phyloP scores from a whole-genome alignment of 2,797 vertebrate genomes.

The Schizopygopsis malacanthus region DNA sequence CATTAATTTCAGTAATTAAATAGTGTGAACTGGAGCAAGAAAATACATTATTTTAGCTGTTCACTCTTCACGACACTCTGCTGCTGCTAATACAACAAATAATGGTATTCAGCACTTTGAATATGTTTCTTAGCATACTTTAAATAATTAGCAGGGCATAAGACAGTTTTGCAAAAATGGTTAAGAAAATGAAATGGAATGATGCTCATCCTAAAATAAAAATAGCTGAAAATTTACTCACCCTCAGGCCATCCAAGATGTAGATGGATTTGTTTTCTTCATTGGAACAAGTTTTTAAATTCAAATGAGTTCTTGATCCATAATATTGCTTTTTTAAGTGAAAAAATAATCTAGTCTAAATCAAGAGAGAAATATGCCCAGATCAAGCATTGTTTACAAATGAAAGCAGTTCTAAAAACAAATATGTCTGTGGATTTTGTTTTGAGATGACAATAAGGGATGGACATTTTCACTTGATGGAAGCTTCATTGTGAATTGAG shows the following conservation, averaged over 20 bases:
- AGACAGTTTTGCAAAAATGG: neutral
- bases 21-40: conserved; percentile 17
- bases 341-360: neutral
- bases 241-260: neutral
- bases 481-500: too few species aligned
- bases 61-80: neutral
- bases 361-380: neutral
- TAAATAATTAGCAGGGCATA: neutral
- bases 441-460: too few species aligned
- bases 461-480: too few species aligned
- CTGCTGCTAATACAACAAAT: conserved; percentile 2
- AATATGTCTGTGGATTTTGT: too few species aligned
- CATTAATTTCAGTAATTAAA: conserved; percentile 33
- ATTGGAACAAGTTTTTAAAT: neutral
- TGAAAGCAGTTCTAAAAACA: too few species aligned
- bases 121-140: conserved; percentile 12
- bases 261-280: neutral
- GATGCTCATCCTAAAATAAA: neutral
- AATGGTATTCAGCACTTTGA: neutral
- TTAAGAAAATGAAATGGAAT: neutral
- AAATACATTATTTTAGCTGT: conserved; percentile 32
- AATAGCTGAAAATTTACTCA: neutral
- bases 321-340: neutral
- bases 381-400: too few species aligned
- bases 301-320: neutral